Conservation (phyloP, 2,888 invertebrate species). For the Lepas anatifera region DNA sequence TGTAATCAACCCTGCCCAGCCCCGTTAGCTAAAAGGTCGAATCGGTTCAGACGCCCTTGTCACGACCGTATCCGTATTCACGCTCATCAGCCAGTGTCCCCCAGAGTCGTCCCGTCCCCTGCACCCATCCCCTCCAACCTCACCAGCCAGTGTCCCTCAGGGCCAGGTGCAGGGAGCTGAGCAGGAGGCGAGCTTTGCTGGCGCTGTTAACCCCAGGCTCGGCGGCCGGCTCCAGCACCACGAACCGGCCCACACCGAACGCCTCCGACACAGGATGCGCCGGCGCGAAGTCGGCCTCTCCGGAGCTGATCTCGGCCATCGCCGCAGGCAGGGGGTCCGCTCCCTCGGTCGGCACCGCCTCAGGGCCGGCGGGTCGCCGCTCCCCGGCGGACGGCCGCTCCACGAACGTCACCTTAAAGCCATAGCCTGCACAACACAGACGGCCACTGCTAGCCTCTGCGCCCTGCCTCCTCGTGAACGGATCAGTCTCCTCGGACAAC, state of each 20-base stretch:
- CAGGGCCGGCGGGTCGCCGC: neutral
- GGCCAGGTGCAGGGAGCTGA: slow-evolving; percentile 49
- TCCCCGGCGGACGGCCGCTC: neutral
- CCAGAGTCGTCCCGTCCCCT: neutral
- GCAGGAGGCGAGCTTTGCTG: slow-evolving; percentile 56
- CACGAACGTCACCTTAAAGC: neutral
- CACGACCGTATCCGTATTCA: too few relatives aligned
- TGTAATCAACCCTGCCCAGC: too few relatives aligned
- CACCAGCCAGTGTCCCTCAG: neutral
- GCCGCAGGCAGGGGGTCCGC: neutral
- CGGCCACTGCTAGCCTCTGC: too few relatives aligned
- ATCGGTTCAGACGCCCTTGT: too few relatives aligned
- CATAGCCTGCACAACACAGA: neutral
- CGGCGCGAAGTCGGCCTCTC: neutral
- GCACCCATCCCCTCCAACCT: too few relatives aligned
- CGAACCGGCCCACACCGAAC: slow-evolving; percentile 21
- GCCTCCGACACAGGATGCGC: neutral
- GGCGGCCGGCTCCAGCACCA: slow-evolving; percentile 20
- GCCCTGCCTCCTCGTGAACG: too few relatives aligned
- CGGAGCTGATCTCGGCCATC: neutral
- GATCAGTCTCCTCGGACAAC: too few relatives aligned
- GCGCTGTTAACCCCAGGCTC: slow-evolving; percentile 18
- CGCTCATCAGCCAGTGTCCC: too few relatives aligned
- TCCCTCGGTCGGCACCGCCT: neutral
- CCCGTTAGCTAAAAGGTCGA: too few relatives aligned